Conservation (phyloP, 2,888 invertebrate genomes). For the Cetonia aurata region DNA sequence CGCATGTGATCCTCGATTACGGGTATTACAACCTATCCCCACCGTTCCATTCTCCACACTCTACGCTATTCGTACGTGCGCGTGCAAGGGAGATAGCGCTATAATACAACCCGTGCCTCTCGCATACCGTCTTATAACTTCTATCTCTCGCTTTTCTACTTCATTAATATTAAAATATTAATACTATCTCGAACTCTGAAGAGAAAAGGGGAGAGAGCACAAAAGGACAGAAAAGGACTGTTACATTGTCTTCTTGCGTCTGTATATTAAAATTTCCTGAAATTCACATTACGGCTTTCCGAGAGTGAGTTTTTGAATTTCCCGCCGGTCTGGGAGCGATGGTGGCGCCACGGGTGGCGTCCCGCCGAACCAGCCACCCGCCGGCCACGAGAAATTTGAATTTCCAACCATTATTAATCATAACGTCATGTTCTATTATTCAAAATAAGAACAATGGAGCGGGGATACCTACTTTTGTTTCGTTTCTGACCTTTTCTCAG, state of each 20-base stretch:
- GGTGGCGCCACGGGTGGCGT: slow-evolving; percentile 59
- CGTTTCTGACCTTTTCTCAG: slow-evolving; percentile 33
- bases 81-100: not conserved
- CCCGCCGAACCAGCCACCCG: slow-evolving; percentile 61
- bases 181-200: slow-evolving; percentile 22
- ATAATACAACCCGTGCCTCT: not conserved
- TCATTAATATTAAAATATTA: slow-evolving; percentile 49
- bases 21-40: slow-evolving; percentile 45
- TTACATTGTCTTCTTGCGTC: slow-evolving; percentile 43
- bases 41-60: slow-evolving; percentile 3
- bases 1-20: slow-evolving; percentile 54
- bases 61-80: not conserved
- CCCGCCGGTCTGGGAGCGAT: slow-evolving; percentile 48
- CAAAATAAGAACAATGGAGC: slow-evolving; percentile 60
- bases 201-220: slow-evolving; percentile 13
- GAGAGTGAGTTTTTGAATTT: slow-evolving; percentile 52
- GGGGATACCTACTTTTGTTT: slow-evolving; percentile 48
- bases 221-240: not conserved
- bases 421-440: slow-evolving; percentile 66
- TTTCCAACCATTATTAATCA: slow-evolving; percentile 66
- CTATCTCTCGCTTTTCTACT: not conserved
- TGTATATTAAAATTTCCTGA: slow-evolving; percentile 19
- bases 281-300: slow-evolving; percentile 28
- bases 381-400: slow-evolving; percentile 63
- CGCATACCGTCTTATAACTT: too few relatives aligned